Base-by-base conservation (phyloP, 30 jellyfish, hydroid and myxozoan genomes). In the Turritopsis rubra region DNA sequence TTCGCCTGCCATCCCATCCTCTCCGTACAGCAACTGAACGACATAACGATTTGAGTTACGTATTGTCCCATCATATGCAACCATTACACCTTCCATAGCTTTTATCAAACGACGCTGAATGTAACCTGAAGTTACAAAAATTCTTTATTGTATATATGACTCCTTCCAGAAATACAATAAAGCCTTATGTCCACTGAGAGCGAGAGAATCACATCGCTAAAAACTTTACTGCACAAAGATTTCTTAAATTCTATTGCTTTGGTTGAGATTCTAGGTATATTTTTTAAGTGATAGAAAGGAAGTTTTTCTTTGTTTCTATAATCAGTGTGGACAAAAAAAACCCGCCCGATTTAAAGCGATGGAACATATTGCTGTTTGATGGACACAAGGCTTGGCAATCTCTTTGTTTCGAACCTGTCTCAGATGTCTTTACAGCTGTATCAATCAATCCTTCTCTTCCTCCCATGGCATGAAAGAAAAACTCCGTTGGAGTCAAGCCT, bases 361-460 rank as follows among this genome's bases (percentile, higher is more conserved):
- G n/a, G n/a, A n/a, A n/a, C n/a, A n/a, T n/a, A n/a, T n/a, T n/a
- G n/a, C n/a, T n/a, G n/a, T n/a, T n/a, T n/a, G n/a, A n/a, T n/a
- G n/a, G n/a, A n/a, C n/a, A n/a, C n/a, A n/a, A n/a, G n/a, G n/a
- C n/a, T n/a, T n/a, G n/a, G n/a, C n/a, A n/a, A 41, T 5, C 13
- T 41, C 60, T 13, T 41, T 41, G 9, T 41, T 41, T 41, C 60
- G 13, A 13, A 87, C 95, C 99, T 7, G 99, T 95, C 81, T 95
- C 99, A 66, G 96, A 81, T 21, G 99, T 95, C 81, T 95, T 95
- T 41, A 95, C 97, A 84, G 99, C 99, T 18, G 99, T 95, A 90
- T 95, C 99, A 88, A 95, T 95, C 68, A 95, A 92, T 28, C 99
- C 99, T 95, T 95, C 99, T n/a, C 99, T 96, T 23, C 99, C 99